Base-by-base conservation (phyloP, 1,140 invertebrate species). In the Zaprionus gabonicus region DNA sequence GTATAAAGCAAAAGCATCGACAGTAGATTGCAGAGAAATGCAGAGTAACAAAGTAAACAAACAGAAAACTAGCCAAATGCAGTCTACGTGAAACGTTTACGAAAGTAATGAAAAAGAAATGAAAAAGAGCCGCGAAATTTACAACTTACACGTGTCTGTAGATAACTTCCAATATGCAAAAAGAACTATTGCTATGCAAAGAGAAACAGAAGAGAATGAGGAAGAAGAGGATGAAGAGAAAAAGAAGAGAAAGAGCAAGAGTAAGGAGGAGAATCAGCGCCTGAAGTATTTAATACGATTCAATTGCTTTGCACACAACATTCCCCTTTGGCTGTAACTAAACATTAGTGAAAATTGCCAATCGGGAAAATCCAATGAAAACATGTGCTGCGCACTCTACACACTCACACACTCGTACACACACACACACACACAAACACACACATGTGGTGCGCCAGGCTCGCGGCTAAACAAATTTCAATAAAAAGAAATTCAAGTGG, bases 401-500 rank as follows among this genome's bases (percentile, higher is more conserved):
- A 57, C 66, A 38, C 23, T 56, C 57, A 7, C 51, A 58, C 69
- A 55, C 44, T 20, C 20, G 20, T 20, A 51, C 25, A 66, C 34
- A 34, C 27, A 36, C 23, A 36, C 59, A 36, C n/a, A 13, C 41
- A 59, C 2, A n/a, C 46, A 25, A 58, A 38, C 38, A n/a, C 23
- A 59, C 15, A 28, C 9, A 38, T 23, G 20, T 17, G 34, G 36
- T 53, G 13, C 12, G 10, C 36, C 12, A 34, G 34, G 71, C 81
- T 83, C 56, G 78, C 66, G 64, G 72, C 80, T 82, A 87, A 83
- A 77, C 80, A 86, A 86, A 86, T 88, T 87, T 86, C 84, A 86
- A 86, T 86, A 88, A 86, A 86, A 88, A 56, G 84, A 78, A 80
- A 78, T 86, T 88, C 84, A 88, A 86, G 84, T 83, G 83, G 82